Evolutionary conservation across 2,888 invertebrate species (phyloP).

Genomic region (Xylota segnis): DNA sequence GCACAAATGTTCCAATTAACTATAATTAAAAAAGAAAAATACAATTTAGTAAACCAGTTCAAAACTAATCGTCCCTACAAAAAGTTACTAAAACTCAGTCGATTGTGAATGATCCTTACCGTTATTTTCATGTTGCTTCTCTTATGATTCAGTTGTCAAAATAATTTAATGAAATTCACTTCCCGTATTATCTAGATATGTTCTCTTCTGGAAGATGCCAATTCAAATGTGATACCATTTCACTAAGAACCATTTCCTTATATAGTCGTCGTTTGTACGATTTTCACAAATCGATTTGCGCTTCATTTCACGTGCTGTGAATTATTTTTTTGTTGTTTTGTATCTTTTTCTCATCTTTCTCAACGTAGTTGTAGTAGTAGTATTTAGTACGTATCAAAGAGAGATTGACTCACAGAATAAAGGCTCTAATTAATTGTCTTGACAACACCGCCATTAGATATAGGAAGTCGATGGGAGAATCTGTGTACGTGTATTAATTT

Average conservation of each 20-base stretch:
- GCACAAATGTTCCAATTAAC: conserved; percentile 22
- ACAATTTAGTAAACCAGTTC: background rate
- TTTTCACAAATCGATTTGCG: conserved; percentile 55
- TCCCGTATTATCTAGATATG: background rate
- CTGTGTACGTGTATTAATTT: conserved; percentile 27
- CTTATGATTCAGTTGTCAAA: background rate
- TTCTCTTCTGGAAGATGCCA: conserved; percentile 29
- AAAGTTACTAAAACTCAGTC: no score
- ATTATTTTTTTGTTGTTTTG: background rate
- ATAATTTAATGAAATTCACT: background rate
- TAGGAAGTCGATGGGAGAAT: conserved; percentile 57
- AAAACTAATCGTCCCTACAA: background rate
- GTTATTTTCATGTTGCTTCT: conserved; percentile 53
- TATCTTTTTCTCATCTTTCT: background rate
- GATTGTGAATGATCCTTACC: conserved; percentile 31
- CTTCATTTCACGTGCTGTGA: conserved; percentile 51
- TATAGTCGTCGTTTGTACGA: conserved; percentile 57
- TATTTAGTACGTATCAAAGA: conserved; percentile 6
- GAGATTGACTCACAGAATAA: conserved; percentile 53
- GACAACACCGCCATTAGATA: conserved; percentile 22
- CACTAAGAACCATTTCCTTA: conserved; percentile 64
- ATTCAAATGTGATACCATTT: conserved; percentile 59
- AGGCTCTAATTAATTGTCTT: conserved; percentile 67
- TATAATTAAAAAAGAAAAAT: conserved; percentile 17
- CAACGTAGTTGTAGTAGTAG: conserved; percentile 6